Percentiles rank a stretch among this genome's conserved stretches.
Conservation (phyloP, 2,888 invertebrate species). For the Tetropium fuscum region DNA sequence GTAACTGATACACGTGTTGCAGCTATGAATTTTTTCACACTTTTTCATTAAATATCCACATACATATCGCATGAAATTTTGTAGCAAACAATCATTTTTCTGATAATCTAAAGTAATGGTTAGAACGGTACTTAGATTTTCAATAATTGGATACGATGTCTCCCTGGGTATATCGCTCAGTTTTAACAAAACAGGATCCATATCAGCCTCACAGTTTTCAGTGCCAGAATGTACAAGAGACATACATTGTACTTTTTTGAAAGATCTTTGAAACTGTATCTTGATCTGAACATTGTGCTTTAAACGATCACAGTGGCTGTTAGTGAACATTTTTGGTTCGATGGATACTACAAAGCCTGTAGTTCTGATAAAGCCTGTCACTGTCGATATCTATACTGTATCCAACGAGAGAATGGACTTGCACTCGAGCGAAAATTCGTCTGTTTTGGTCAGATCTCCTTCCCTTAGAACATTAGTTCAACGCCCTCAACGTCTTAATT, state of each 20-base stretch:
- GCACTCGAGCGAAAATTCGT: too few relatives aligned
- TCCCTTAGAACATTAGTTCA: too few relatives aligned
- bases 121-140: not conserved
- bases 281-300: too few relatives aligned
- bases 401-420: too few relatives aligned
- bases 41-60: slow-evolving; percentile 4
- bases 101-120: not conserved
- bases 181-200: not conserved
- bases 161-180: not conserved
- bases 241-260: slow-evolving; percentile 24
- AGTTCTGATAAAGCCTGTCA: too few relatives aligned
- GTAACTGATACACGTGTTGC: not conserved
- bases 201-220: not conserved
- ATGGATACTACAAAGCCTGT: too few relatives aligned
- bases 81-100: not conserved
- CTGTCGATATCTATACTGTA: too few relatives aligned
- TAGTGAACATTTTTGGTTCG: too few relatives aligned
- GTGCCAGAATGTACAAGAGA: not conserved
- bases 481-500: too few relatives aligned
- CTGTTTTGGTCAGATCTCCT: too few relatives aligned
- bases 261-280: slow-evolving; percentile 29
- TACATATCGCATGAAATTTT: not conserved
- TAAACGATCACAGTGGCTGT: too few relatives aligned
- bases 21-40: not conserved
- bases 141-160: too few relatives aligned